Evolutionary conservation across 2,113 vertebrate genomes (phyloP), one percentile per base, ranked within the genome.

Genomic region (Antigone vipio): DNA sequence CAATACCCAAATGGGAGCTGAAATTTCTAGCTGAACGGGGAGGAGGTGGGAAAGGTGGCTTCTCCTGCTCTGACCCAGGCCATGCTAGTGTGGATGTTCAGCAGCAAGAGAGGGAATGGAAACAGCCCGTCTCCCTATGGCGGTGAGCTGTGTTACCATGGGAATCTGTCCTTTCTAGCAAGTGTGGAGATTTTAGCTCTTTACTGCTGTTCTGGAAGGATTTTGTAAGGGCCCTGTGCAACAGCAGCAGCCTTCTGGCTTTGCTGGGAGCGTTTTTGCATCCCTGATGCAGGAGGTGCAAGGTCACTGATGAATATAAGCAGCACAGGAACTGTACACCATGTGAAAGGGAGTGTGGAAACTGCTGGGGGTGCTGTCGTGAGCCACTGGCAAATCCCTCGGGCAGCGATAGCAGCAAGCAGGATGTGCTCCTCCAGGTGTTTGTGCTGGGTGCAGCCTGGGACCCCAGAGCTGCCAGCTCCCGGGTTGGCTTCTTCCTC

Each of bases 101-200:
- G 24, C 13, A 50, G 35, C 12, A 34, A 7, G 26, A 34, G 4
- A 22, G n/a, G 26, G 24, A 14, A 8, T 10, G 55, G 60, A 23
- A 11, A 3, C 47, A 34, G 56, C 44, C 10, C 1, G 0, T 24
- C n/a, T 44, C 34, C 2, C 15, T 4, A 2, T 0, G 5, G 52
- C 30, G 16, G 6, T 1, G 32, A 50, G 64, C 35, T 0, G 5
- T 0, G 5, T 68, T 32, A 3, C 60, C 19, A 13, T 6, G 80
- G 85, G 38, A 32, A 20, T 26, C 16, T 12, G 29, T 5, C 77
- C 73, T 71, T 40, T 10, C 49, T 5, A 5, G 11, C 5, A 10
- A 5, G 9, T 0, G 11, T 2, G 18, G 30, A 21, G 15, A 4
- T n/a, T 42, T 19, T 5, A 68, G 45, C 26, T 85, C 47, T 66